Conservation (phyloP, 2,113 vertebrate species). For the Mus spicilegus region DNA sequence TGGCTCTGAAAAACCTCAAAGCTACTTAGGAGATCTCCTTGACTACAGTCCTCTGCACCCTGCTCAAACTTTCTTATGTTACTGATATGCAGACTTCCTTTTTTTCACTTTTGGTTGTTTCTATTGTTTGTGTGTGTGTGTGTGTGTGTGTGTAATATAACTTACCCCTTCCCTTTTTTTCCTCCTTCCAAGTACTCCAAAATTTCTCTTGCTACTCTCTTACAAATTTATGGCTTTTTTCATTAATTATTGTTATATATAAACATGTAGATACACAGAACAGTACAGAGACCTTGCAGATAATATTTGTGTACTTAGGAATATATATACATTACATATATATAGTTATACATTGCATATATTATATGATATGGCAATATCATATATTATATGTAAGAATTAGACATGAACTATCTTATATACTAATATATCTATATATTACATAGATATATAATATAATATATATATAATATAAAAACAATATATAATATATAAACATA, state of each 20-base stretch:
- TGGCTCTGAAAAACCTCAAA: neutral
- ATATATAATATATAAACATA: neutral
- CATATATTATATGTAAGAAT: too few relatives aligned
- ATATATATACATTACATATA: neutral
- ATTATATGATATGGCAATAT: too few relatives aligned
- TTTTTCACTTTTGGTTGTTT: neutral
- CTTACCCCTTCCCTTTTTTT: neutral
- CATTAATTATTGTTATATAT: neutral
- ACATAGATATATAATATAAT: neutral
- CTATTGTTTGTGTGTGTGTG: accelerated
- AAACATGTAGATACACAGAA: neutral
- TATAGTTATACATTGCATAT: too few relatives aligned
- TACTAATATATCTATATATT: neutral
- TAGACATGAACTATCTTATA: too few relatives aligned
- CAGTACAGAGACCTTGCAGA: neutral
- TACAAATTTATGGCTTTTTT: neutral
- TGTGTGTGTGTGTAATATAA: neutral
- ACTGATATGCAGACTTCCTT: neutral
- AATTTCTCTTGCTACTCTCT: neutral
- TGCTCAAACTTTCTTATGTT: neutral
- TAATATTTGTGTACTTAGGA: neutral
- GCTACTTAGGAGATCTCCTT: neutral
- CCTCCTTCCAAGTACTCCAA: neutral
- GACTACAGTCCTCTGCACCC: neutral
- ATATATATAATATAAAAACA: too few relatives aligned